phyloP scores from a whole-genome alignment of 2,888 invertebrate genomes.

The Deilephila elpenor region DNA sequence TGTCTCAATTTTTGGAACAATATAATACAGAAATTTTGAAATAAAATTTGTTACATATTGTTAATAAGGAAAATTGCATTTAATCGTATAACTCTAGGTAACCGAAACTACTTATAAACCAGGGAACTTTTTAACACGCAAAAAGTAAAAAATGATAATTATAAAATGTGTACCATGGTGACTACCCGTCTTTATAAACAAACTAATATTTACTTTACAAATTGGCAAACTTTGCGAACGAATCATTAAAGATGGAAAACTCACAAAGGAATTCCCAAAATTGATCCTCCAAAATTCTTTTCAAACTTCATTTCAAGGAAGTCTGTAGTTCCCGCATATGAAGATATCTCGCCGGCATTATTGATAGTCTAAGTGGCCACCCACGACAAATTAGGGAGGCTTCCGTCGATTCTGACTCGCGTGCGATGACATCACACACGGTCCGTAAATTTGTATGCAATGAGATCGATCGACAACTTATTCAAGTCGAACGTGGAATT shows the following conservation, averaged over 20 bases:
- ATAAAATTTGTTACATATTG: background rate
- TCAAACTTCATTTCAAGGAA: background rate
- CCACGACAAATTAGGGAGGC: constrained; percentile 51
- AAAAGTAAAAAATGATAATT: too few relatives aligned
- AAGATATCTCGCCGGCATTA: constrained; percentile 36
- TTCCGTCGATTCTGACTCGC: constrained; percentile 50
- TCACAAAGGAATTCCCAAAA: background rate
- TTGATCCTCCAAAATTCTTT: background rate
- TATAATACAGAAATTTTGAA: too few relatives aligned
- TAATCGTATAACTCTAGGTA: too few relatives aligned
- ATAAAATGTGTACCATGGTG: too few relatives aligned
- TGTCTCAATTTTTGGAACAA: background rate
- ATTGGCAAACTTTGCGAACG: too few relatives aligned
- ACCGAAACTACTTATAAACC: too few relatives aligned
- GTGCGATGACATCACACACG: constrained; percentile 52
- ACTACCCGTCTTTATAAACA: too few relatives aligned
- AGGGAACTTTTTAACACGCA: too few relatives aligned
- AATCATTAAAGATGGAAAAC: background rate
- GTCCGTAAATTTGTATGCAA: constrained; percentile 45
- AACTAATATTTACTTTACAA: too few relatives aligned
- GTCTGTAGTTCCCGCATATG: background rate
- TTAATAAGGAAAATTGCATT: background rate
- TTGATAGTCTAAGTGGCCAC: constrained; percentile 48
- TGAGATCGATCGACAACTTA: constrained; percentile 35
- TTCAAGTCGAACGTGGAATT: constrained; percentile 36